phyloP scores from a whole-genome alignment of 2,888 invertebrate species.

The Orthosia cruda region DNA sequence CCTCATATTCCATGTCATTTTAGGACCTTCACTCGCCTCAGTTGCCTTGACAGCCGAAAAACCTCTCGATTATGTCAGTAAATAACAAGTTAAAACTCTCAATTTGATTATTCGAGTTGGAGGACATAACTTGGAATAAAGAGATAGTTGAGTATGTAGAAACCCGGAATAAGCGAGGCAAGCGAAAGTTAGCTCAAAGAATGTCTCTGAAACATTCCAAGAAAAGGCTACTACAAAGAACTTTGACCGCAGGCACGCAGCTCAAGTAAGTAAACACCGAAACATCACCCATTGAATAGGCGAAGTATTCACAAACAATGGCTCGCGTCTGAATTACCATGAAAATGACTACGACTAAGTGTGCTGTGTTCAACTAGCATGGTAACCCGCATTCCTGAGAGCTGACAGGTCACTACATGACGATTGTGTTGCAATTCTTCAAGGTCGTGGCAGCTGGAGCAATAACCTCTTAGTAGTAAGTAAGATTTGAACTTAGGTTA shows the following conservation, averaged over 20 bases:
- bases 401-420: conserved; percentile 42
- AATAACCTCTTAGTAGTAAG: conserved; percentile 5
- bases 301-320: conserved; percentile 43
- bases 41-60: too few relatives aligned
- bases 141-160: too few relatives aligned
- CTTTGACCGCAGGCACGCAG: conserved; percentile 16
- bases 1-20: too few relatives aligned
- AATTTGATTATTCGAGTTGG: too few relatives aligned
- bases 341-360: conserved; percentile 38
- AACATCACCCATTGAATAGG: conserved; percentile 24
- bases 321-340: conserved; percentile 44
- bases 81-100: too few relatives aligned
- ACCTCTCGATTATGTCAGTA: too few relatives aligned
- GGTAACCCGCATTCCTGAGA: conserved; percentile 54
- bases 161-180: too few relatives aligned
- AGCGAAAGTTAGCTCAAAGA: neutral
- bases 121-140: too few relatives aligned
- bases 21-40: too few relatives aligned
- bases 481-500: neutral
- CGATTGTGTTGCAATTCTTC: conserved; percentile 52
- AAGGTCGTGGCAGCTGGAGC: conserved; percentile 45
- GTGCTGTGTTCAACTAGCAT: conserved; percentile 28
- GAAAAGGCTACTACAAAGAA: conserved; percentile 7
- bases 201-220: neutral
- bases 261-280: neutral